Conservation (phyloP, 2,888 invertebrate genomes). For the Empis livida region DNA sequence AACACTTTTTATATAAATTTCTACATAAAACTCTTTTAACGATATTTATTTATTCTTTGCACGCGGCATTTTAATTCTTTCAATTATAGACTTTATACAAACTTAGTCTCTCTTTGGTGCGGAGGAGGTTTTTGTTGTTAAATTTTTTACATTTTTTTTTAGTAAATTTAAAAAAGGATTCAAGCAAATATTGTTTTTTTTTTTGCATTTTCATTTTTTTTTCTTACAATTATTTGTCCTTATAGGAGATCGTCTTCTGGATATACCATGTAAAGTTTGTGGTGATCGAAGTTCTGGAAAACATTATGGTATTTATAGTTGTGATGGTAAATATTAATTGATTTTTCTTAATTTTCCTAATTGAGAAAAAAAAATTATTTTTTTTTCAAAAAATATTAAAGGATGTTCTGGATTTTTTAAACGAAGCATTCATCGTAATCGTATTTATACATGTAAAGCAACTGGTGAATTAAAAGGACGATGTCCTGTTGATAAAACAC, state of each 20-base stretch:
- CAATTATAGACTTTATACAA: no score
- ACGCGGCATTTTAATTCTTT: no score
- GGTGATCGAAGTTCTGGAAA: slow-evolving; percentile 98
- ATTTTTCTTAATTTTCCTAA: not conserved
- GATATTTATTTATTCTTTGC: no score
- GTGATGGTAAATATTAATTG: slow-evolving; percentile 69
- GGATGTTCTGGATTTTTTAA: slow-evolving; percentile 95
- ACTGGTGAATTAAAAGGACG: slow-evolving; percentile 84
- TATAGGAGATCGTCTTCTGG: slow-evolving; percentile 87
- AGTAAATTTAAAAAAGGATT: no score
- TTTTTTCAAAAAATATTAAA: no score
- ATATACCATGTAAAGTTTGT: slow-evolving; percentile 98
- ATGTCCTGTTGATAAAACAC: slow-evolving; percentile 94
- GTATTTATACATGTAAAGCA: slow-evolving; percentile 94
- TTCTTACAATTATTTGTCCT: slow-evolving; percentile 4
- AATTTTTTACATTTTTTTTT: no score
- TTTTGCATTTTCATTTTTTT: not conserved
- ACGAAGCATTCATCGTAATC: slow-evolving; percentile 88
- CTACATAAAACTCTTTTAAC: no score
- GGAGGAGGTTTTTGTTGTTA: no score
- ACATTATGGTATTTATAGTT: slow-evolving; percentile 98
- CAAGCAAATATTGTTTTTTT: no score
- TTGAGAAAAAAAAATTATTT: no score
- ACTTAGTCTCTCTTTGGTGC: no score
- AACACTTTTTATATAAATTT: not conserved